phyloP scores from a whole-genome alignment of 2,888 invertebrate genomes.

The Drosophila mimetica region DNA sequence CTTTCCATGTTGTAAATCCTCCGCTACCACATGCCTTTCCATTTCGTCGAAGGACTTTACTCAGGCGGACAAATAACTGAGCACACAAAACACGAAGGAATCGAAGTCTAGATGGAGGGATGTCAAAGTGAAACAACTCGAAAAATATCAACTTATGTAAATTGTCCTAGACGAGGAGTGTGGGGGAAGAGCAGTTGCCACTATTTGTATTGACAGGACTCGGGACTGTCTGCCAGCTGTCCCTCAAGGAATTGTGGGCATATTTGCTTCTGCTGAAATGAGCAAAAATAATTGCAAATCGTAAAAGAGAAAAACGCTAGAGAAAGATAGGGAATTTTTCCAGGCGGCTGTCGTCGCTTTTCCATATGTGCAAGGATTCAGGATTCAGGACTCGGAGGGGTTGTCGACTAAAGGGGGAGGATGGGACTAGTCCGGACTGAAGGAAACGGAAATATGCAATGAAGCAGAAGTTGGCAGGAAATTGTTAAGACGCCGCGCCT shows the following conservation, averaged over 20 bases:
- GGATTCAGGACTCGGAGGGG: background rate
- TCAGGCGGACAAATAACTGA: conserved; percentile 68
- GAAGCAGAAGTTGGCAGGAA: conserved; percentile 79
- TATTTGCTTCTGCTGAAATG: conserved; percentile 78
- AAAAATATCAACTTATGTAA: conserved; percentile 76
- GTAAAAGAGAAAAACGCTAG: conserved; percentile 62
- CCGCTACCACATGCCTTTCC: background rate
- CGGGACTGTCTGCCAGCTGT: conserved; percentile 51
- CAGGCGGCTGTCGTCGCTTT: conserved; percentile 55
- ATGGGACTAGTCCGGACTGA: conserved; percentile 11
- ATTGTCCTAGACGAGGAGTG: conserved; percentile 49
- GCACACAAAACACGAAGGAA: conserved; percentile 29
- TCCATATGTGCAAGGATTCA: conserved; percentile 29
- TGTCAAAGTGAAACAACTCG: conserved; percentile 49
- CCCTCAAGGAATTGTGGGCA: conserved; percentile 72
- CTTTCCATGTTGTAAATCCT: conserved; percentile 68
- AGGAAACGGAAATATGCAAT: conserved; percentile 78
- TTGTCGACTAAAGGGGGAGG: background rate
- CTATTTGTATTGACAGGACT: conserved; percentile 44
- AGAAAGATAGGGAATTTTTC: conserved; percentile 25
- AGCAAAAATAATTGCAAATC: conserved; percentile 80
- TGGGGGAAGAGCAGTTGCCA: conserved; percentile 16
- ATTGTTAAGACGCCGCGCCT: conserved; percentile 74
- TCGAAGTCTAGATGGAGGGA: conserved; percentile 9
- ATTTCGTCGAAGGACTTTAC: conserved; percentile 43